Conservation (phyloP, 2,113 vertebrate genomes). For the Philantomba maxwellii region DNA sequence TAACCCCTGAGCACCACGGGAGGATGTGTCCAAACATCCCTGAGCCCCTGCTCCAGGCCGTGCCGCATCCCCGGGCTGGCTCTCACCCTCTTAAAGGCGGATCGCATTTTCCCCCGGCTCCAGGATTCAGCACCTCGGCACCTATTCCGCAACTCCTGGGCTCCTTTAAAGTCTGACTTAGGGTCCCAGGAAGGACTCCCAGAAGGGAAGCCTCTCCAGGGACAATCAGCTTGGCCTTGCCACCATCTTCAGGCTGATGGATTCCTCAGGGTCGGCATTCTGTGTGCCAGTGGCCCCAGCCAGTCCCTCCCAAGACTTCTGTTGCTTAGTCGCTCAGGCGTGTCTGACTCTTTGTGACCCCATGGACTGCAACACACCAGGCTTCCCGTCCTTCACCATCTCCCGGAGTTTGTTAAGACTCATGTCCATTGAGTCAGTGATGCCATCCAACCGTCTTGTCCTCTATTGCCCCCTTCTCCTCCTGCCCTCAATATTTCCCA, state of each 20-base stretch:
- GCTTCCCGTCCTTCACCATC: not conserved
- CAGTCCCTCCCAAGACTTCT: not conserved
- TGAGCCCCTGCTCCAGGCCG: not conserved
- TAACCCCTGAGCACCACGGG: not conserved
- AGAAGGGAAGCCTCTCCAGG: not conserved
- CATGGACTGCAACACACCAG: not conserved
- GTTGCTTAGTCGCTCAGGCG: fast-evolving
- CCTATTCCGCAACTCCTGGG: not conserved
- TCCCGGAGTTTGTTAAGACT: not conserved
- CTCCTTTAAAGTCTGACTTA: not conserved
- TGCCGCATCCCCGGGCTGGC: too few relatives aligned
- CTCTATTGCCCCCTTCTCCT: not conserved
- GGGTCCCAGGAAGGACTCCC: not conserved
- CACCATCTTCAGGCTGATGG: not conserved
- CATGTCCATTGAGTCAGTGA: not conserved
- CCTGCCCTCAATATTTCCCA: not conserved
- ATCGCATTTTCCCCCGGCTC: not conserved
- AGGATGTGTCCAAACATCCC: not conserved
- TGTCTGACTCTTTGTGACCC: not conserved
- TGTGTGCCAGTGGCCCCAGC: not conserved
- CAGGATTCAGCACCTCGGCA: not conserved
- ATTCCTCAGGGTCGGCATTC: not conserved
- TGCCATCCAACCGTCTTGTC: not conserved
- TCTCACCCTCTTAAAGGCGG: not conserved
- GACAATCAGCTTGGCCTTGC: not conserved